Base-by-base conservation (phyloP, 1,140 invertebrate species). In the Pomacea maculata region DNA sequence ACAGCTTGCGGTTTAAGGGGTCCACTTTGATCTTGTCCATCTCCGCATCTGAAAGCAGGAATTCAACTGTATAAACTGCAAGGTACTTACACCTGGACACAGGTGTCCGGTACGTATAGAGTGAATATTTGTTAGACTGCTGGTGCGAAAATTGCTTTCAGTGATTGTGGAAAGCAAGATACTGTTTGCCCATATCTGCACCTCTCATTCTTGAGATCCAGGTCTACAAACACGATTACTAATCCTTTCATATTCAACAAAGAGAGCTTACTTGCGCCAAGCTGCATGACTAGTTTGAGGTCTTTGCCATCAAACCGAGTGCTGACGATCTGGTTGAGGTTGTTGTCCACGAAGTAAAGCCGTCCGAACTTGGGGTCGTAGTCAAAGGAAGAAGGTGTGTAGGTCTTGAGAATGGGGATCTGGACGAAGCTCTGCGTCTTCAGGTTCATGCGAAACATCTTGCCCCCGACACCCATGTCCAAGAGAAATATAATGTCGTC, bases 341-440 rank as follows among this genome's bases (percentile, higher is more conserved):
- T 94, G 19, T 97, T 95, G 91, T 99, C 97, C 80, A 96, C 96
- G 95, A 96, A 97, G 88, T 97, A 99, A 54, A 97, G 93, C 80
- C 94, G 93, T 80, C 95, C 94, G 55, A 95, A 94, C 21, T 96
- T 93, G 0, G 96, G 95, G 92, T 98, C 97, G 91, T 96, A 98
- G 88, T 98, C 97, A 8, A 98, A 95, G 29, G 96, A 95, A 75
- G 98, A 95, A 0, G 96, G 85, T 52, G 83, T 84, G 71, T 85
- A 82, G 76, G 83, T 78, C n/a, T 81, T 73, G 25, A 78, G 54
- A 8, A 85, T 54, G 2, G 87, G 87, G 63, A 88, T 79, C 7
- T 64, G 57, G 11, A 84, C 79, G 29, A 86, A 88, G 77, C 85
- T 85, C 34, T 85, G 52, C 25, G 83, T 73, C 11, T 25, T 79